Evolutionary conservation across 2,888 invertebrate genomes (phyloP).

Genomic region (Drosophila engyochracea): DNA sequence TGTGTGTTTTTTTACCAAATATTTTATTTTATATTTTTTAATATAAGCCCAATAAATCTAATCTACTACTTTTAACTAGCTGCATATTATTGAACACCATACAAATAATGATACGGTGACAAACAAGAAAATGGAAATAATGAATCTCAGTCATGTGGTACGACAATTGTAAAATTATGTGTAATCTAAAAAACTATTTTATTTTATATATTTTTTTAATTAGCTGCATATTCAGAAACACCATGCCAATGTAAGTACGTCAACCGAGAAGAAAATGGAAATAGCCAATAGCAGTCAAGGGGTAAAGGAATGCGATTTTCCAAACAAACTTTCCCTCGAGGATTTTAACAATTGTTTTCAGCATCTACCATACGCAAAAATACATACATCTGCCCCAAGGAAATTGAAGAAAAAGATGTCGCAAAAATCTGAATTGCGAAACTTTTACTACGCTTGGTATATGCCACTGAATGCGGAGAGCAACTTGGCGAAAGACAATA

Average conservation of each 20-base stretch:
- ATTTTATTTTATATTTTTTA: neutral
- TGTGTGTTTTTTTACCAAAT: neutral
- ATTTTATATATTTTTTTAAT: neutral
- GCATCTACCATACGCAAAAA: constrained; percentile 22
- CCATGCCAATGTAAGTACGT: neutral
- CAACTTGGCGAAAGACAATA: neutral
- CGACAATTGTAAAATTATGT: neutral
- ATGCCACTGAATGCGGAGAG: constrained; percentile 44
- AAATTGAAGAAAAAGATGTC: constrained; percentile 28
- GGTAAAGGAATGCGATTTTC: constrained; percentile 29
- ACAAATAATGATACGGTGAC: neutral
- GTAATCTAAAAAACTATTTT: neutral
- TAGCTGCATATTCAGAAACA: constrained; percentile 8
- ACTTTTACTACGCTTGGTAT: constrained; percentile 62
- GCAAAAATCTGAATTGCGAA: constrained; percentile 25
- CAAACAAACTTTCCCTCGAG: constrained; percentile 32
- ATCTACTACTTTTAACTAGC: neutral
- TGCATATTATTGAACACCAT: neutral
- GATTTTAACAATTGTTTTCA: constrained; percentile 69
- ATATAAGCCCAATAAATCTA: neutral
- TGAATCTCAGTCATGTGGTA: neutral
- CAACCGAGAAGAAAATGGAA: neutral
- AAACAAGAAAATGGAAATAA: neutral
- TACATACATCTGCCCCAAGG: neutral
- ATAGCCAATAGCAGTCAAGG: neutral